Evolutionary conservation across 2,113 vertebrate species (phyloP), one percentile per base, ranked within the genome.

Genomic region (Ailurus styani): DNA sequence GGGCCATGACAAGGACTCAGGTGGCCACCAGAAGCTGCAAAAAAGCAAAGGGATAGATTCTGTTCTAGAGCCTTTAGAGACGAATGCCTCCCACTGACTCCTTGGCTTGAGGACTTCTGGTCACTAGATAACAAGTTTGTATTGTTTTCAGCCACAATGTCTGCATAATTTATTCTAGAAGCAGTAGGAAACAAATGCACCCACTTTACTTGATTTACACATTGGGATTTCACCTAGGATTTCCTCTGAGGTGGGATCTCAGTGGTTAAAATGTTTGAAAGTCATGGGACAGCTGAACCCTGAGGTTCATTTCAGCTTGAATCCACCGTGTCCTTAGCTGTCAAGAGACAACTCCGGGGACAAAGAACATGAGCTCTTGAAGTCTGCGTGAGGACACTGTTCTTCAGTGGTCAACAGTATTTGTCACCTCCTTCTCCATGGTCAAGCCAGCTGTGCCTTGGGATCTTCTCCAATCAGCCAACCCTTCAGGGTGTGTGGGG

Each of bases 301-400:
- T 12, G 77, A 42, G 6, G 21, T 55, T 60, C 18, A 27, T 75
- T 66, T 81, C 78, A 14, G 13, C 62, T 50, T 55, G 27, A 72
- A 81, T 47, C 34, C 73, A 54, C 13, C 34, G 13, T 55, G 11
- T 42, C 31, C 25, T 91, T 91, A 34, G 45, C 52, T 45, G 14
- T 66, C 21, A n/a, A 57, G 81, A 37, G n/a, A 6, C 18, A 23
- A 54, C 7, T 47, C 72, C 4, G 21, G 31, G n/a, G 40, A 50
- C 18, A 42, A 66, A 37, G 50, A 91, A 66, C 13, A 4, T 37
- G 42, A 25, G 54, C 4, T 2, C 31, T 37, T 37, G 31, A 14
- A 47, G 34, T 42, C 40, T 29, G 17, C 3, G 0, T 21, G 60
- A 54, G 37, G 37, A 21, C 13, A 54, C 7, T 7, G 1, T 42